Evolutionary conservation across 2,113 vertebrate genomes (phyloP), one percentile per base, ranked within the genome.

Genomic region (Chloroceryle aenea): DNA sequence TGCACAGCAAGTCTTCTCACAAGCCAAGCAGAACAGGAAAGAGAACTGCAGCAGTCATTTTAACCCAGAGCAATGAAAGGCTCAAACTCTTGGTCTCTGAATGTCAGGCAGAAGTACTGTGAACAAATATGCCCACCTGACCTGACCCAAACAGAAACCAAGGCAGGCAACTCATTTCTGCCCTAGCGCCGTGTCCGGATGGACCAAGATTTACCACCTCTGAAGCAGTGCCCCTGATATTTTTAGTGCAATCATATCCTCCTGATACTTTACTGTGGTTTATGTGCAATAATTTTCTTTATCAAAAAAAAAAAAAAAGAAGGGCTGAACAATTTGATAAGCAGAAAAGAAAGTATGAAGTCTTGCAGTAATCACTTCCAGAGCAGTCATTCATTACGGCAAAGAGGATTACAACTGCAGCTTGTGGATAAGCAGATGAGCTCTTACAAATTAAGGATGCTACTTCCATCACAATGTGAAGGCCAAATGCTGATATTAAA

Each of bases 371-470:
- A 97, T 96, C 76, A 4, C 77, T 97, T 95, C 91, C 95, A 95
- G 69, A 93, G 80, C 71, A 77, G 89, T 84, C 73, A 82, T 76
- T 97, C 55, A 83, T 93, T 90, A 93, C 5, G 21, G 87, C 47
- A 92, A 93, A 96, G 95, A 95, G 85, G 96, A 96, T 96, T 95
- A 96, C 0, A 19, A 68, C 81, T 87, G 59, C 76, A 79, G 90
- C 91, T 91, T 81, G 78, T 56, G 86, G 91, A 91, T 95, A 95
- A 96, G 61, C 63, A 94, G 94, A 95, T 92, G 90, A 97, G 82
- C 93, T 88, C 95, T 77, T 52, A 72, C 66, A 95, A 91, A 95
- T 91, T 77, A 96, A 96, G 61, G 86, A 86, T 40, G 74, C 58
- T 80, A 83, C 83, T 85, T 95, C 84, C 67, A 72, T 48, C 20